Conservation (phyloP, 2,797 vertebrate species). For the Naso thynnoides region DNA sequence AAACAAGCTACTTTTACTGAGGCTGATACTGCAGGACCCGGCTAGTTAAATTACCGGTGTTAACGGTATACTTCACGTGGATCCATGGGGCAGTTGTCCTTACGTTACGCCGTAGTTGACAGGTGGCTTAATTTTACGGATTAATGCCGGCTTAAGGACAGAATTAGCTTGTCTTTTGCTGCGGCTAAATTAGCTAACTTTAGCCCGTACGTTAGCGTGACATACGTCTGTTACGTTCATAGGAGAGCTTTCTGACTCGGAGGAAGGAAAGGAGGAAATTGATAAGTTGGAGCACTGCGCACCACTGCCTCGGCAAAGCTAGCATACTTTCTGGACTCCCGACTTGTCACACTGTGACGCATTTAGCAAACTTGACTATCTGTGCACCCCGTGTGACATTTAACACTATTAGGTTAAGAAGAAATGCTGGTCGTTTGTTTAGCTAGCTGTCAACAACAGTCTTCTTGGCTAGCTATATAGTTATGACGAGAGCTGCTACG, state of each 20-base stretch:
- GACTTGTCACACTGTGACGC: slow-evolving; percentile 46
- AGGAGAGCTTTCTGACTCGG: slow-evolving; percentile 37
- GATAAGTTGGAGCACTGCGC: slow-evolving; percentile 57
- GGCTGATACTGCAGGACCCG: not conserved
- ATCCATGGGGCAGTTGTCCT: not conserved
- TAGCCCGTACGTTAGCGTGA: slow-evolving; percentile 45
- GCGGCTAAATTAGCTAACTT: slow-evolving; percentile 29
- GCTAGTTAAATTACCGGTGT: not conserved
- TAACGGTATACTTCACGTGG: not conserved
- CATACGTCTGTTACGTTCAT: slow-evolving; percentile 48
- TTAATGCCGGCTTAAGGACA: not conserved
- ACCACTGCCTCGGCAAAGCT: slow-evolving; percentile 46
- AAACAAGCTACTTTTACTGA: not conserved
- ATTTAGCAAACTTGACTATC: slow-evolving; percentile 50
- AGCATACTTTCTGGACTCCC: slow-evolving; percentile 17
- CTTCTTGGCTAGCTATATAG: slow-evolving; percentile 29
- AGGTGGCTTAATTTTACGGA: not conserved
- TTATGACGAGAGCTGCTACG: slow-evolving; percentile 51
- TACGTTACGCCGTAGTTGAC: not conserved
- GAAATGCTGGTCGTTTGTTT: slow-evolving; percentile 43
- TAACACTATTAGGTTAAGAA: slow-evolving; percentile 29
- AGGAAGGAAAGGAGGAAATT: slow-evolving; percentile 77
- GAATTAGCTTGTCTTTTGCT: slow-evolving; percentile 5
- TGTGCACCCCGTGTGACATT: slow-evolving; percentile 37
- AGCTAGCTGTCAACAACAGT: slow-evolving; percentile 51